Conservation (phyloP, 92 coral and sea anemone species). For the Phenganax subtilis region DNA sequence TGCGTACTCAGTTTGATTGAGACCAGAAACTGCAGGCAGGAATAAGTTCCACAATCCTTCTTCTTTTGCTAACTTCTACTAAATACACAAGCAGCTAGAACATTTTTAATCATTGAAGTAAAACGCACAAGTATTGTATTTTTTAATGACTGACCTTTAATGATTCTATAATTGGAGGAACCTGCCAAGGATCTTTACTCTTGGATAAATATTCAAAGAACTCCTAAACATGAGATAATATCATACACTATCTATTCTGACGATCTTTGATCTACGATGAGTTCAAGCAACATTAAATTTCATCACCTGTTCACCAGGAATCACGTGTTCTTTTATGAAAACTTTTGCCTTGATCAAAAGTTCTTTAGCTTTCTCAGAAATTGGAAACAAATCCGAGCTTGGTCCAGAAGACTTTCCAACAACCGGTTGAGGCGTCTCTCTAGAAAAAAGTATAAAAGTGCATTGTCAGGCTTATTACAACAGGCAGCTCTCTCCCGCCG, state of each 20-base stretch:
- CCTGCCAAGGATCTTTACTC: conserved; percentile 60
- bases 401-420: conserved; percentile 7
- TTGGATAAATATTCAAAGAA: conserved; percentile 59
- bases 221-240: conserved; percentile 43
- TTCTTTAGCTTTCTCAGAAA: conserved; percentile 60
- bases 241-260: not conserved
- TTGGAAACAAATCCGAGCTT: conserved; percentile 50
- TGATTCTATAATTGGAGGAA: conserved; percentile 71
- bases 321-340: conserved; percentile 66
- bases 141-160: conserved; percentile 60
- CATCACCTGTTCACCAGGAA: conserved; percentile 82
- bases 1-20: conserved; percentile 88
- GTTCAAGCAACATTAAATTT: not conserved
- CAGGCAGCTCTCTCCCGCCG: not conserved
- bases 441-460: not conserved
- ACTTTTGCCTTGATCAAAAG: conserved; percentile 58
- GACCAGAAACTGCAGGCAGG: conserved; percentile 80
- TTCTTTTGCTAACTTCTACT: conserved; percentile 63
- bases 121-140: too few species aligned
- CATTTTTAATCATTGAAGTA: too few species aligned
- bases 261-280: not conserved
- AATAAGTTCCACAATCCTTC: conserved; percentile 93
- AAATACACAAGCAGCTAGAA: not conserved
- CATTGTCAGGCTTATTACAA: not conserved
- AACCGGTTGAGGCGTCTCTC: conserved; percentile 23